Evolutionary conservation across 2,797 vertebrate genomes (phyloP).

Genomic region (Phalanger gymnotis): DNA sequence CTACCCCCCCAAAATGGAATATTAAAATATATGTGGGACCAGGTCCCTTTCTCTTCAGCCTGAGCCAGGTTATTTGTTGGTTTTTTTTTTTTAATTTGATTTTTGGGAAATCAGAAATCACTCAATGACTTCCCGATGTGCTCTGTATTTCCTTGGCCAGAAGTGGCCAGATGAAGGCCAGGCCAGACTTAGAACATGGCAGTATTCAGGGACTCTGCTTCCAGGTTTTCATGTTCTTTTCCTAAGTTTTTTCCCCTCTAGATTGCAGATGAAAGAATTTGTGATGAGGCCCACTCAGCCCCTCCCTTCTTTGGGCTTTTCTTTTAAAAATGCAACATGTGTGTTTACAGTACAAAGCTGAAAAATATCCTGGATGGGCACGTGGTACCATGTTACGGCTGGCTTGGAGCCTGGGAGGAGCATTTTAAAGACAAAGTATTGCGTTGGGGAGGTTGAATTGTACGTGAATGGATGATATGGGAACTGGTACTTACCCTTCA

Average conservation of each 20-base stretch:
- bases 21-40: slow-evolving; percentile 66
- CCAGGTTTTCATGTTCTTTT: slow-evolving; percentile 65
- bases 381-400: neutral
- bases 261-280: slow-evolving; percentile 60
- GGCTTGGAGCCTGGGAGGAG: neutral
- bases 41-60: slow-evolving; percentile 49
- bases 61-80: slow-evolving; percentile 75
- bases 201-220: slow-evolving; percentile 28
- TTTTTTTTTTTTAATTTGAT: slow-evolving; percentile 80
- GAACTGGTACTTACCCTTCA: neutral
- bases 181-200: slow-evolving; percentile 65
- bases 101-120: slow-evolving; percentile 81
- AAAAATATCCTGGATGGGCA: slow-evolving; percentile 54
- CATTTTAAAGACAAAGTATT: neutral
- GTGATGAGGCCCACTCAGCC: slow-evolving; percentile 35
- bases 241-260: slow-evolving; percentile 75
- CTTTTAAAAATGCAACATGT: slow-evolving; percentile 49
- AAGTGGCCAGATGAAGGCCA: slow-evolving; percentile 72
- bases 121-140: slow-evolving; percentile 80
- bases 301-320: slow-evolving; percentile 56
- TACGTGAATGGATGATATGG: slow-evolving; percentile 19
- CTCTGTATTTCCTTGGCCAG: slow-evolving; percentile 76
- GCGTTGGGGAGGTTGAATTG: slow-evolving; percentile 8
- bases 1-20: slow-evolving; percentile 50
- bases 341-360: slow-evolving; percentile 25